These are phyloP conservation scores for Microhierax caerulescens DNA, from an alignment of 2,797 vertebrate species.

Conservation along the genomic window DNA sequence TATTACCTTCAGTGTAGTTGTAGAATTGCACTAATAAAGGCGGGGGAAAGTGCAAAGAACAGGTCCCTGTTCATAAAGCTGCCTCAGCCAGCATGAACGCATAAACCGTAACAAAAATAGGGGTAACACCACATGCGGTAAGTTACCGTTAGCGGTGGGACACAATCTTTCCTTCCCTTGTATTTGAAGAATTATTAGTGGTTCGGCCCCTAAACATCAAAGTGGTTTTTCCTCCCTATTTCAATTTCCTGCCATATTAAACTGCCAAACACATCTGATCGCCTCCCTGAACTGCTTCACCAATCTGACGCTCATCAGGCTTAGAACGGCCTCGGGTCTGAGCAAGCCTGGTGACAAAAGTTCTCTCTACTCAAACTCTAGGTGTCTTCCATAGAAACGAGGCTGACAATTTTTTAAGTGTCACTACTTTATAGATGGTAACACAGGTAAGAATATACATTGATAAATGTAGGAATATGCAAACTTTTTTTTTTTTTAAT, in stretches of 20 bases:
- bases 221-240: constrained; percentile 9
- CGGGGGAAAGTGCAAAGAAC: not conserved
- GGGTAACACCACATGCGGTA: not conserved
- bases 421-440: not conserved
- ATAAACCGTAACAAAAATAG: not conserved
- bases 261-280: not conserved
- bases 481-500: not conserved
- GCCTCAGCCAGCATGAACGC: not conserved
- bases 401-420: not conserved
- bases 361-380: not conserved
- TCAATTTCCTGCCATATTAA: constrained; percentile 47
- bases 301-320: not conserved
- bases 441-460: not conserved
- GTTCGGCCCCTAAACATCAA: constrained; percentile 22
- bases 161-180: not conserved
- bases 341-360: not conserved
- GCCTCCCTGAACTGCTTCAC: not conserved
- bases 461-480: not conserved
- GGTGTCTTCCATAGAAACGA: not conserved
- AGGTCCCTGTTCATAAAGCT: not conserved
- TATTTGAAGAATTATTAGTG: not conserved
- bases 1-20: not conserved
- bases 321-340: not conserved
- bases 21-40: not conserved
- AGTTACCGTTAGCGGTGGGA: not conserved